phyloP scores from a whole-genome alignment of 2,888 invertebrate genomes.

The Seira musarum region DNA sequence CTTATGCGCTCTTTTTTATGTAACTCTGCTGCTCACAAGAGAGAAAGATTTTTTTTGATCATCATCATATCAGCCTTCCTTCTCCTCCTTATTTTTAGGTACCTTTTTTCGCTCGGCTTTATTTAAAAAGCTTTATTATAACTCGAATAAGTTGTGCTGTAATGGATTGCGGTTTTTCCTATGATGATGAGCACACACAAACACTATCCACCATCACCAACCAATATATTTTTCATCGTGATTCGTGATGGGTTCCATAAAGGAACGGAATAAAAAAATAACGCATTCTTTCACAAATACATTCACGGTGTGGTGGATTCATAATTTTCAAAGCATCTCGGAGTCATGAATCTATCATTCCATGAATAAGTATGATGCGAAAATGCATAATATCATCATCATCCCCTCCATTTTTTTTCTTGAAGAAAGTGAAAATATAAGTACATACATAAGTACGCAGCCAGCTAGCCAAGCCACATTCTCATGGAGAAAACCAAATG shows the following conservation, averaged over 20 bases:
- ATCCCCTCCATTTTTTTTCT: background rate
- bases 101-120: constrained; percentile 3
- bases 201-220: background rate
- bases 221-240: constrained; percentile 42
- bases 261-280: constrained; percentile 9
- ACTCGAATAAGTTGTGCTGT: background rate
- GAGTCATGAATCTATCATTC: background rate
- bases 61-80: background rate
- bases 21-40: background rate
- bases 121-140: background rate
- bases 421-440: constrained; percentile 4
- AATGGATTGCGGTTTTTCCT: constrained; percentile 9
- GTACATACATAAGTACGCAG: too few relatives aligned
- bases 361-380: background rate
- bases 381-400: background rate
- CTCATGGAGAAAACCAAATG: constrained; percentile 41
- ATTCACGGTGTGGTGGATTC: constrained; percentile 14
- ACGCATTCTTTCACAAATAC: constrained; percentile 2
- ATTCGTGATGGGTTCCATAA: constrained; percentile 58
- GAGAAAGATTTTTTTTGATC: constrained; percentile 1
- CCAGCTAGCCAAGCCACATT: background rate
- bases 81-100: constrained; percentile 7
- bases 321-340: background rate
- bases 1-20: constrained; percentile 26
- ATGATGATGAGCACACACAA: background rate